These are phyloP conservation scores for Glyphotaelius pellucidus DNA, from an alignment of 2,888 invertebrate species.

Conservation along the genomic window DNA sequence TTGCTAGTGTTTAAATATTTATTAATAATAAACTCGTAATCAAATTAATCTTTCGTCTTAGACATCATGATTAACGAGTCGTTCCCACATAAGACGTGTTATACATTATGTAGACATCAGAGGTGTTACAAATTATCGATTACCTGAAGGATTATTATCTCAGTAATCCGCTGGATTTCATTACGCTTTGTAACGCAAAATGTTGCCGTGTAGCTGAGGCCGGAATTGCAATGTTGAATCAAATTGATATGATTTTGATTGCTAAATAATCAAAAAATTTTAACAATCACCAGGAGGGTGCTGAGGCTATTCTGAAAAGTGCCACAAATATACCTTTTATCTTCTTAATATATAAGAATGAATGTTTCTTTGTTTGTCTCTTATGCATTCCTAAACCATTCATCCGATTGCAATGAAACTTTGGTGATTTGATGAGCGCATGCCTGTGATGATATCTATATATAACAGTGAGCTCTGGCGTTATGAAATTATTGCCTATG, in stretches of 20 bases:
- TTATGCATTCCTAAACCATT: too few species aligned
- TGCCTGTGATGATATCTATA: too few species aligned
- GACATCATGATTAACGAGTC: not conserved
- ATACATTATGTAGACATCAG: not conserved
- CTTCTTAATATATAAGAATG: too few species aligned
- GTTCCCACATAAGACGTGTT: not conserved
- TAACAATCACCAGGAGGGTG: too few species aligned
- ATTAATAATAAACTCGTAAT: not conserved
- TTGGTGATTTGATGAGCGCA: too few species aligned
- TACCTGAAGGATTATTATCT: not conserved
- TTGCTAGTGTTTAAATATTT: not conserved
- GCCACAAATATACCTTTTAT: too few species aligned
- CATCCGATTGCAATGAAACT: too few species aligned
- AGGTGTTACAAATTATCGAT: not conserved
- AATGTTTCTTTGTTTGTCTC: too few species aligned
- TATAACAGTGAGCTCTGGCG: too few species aligned
- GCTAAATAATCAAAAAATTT: too few species aligned
- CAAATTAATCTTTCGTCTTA: not conserved
- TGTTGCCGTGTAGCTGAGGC: not conserved
- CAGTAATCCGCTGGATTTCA: not conserved
- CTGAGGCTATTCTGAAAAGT: too few species aligned
- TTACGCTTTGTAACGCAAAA: not conserved
- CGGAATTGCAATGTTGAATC: not conserved
- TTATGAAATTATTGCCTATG: too few species aligned
- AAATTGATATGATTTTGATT: not conserved